phyloP scores from a whole-genome alignment of 2,113 vertebrate genomes.

The Lichenostomus cassidix region DNA sequence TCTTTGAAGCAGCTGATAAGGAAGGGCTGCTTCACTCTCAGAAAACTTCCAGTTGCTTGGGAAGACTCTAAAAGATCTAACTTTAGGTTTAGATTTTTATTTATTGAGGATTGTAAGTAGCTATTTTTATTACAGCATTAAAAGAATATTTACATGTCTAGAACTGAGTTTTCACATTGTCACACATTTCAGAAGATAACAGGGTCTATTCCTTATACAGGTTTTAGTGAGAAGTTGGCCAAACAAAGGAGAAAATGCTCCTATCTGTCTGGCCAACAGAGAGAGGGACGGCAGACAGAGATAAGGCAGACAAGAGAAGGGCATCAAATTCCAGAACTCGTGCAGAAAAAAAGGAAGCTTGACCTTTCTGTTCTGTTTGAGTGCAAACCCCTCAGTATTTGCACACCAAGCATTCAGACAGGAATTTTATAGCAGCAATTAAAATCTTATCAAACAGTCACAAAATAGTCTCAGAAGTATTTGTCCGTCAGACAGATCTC shows the following conservation, averaged over 20 bases:
- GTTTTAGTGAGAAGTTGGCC: neutral
- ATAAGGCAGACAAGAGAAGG: neutral
- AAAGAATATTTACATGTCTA: neutral
- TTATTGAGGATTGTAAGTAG: neutral
- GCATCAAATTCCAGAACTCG: neutral
- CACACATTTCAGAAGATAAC: neutral
- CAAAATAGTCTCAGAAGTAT: neutral
- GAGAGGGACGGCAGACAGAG: neutral
- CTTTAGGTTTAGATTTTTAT: neutral
- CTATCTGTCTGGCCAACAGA: neutral
- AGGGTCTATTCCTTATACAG: neutral
- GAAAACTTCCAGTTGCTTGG: neutral
- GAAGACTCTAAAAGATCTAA: neutral
- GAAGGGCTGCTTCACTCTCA: neutral
- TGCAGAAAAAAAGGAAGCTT: neutral
- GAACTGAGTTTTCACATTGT: neutral
- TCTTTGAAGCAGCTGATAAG: neutral
- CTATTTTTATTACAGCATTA: neutral
- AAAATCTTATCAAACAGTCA: neutral
- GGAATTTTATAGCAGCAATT: neutral
- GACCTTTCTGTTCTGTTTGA: neutral
- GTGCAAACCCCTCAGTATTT: neutral
- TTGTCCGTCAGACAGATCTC: neutral
- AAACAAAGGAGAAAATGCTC: neutral
- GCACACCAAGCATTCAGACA: neutral